phyloP scores from a whole-genome alignment of 2,797 vertebrate species.

The Todus mexicanus region DNA sequence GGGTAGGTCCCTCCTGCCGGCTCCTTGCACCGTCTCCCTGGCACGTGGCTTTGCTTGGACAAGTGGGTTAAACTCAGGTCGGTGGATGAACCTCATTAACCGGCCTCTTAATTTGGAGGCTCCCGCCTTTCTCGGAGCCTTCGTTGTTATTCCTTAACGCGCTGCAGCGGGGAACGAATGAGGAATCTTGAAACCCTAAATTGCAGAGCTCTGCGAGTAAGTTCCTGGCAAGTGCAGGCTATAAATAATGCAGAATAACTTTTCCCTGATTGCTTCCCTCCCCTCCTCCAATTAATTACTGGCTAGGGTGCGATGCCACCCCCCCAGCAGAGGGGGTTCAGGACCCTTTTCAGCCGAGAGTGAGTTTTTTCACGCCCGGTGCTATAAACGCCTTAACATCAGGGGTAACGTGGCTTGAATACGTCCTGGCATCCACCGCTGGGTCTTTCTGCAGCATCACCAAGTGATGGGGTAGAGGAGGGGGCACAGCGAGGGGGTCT shows the following conservation, averaged over 20 bases:
- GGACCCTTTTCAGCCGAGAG: no score
- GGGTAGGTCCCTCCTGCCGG: neutral
- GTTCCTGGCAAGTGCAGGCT: conserved; percentile 59
- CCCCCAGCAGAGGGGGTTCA: neutral
- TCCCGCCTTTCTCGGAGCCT: neutral
- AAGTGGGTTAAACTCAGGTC: neutral
- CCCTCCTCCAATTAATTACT: conserved; percentile 12
- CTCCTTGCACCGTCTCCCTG: rapidly evolving
- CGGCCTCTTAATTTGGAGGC: conserved; percentile 11
- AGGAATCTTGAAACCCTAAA: conserved; percentile 59
- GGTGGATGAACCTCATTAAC: neutral
- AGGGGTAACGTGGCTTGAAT: neutral
- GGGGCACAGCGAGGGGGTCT: neutral
- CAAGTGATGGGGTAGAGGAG: neutral
- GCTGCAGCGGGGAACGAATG: conserved; percentile 28
- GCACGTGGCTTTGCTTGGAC: neutral
- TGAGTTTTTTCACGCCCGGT: neutral
- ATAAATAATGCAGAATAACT: conserved; percentile 65
- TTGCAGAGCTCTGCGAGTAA: conserved; percentile 54
- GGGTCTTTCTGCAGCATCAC: neutral
- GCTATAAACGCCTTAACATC: neutral
- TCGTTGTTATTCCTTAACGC: conserved; percentile 55
- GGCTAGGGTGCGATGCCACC: neutral
- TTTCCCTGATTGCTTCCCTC: conserved; percentile 57
- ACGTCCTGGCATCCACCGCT: neutral